phyloP scores from a whole-genome alignment of 2,888 invertebrate species.

The Apamea epomidion region DNA sequence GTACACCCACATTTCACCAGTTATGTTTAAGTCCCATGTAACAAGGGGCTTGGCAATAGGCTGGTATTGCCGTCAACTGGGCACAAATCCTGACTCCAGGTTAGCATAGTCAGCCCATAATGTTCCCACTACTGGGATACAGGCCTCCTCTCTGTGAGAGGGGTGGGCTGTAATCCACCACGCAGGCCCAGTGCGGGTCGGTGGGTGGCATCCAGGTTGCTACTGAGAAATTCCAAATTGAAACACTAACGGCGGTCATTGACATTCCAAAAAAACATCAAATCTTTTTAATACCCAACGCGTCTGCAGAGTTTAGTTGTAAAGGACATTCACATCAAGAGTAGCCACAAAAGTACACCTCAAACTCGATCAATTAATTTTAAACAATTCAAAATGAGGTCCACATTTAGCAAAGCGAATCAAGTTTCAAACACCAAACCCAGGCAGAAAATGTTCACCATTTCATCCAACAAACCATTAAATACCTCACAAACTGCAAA shows the following conservation, averaged over 20 bases:
- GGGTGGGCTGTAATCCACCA: too few species aligned
- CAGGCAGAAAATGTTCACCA: neutral
- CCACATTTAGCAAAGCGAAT: neutral
- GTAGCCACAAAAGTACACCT: neutral
- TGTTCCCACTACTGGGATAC: too few species aligned
- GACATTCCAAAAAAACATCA: too few species aligned
- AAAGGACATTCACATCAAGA: neutral
- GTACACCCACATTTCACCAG: too few species aligned
- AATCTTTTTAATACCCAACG: too few species aligned
- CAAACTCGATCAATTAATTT: neutral
- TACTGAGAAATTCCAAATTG: neutral
- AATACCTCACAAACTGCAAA: slow-evolving; percentile 18
- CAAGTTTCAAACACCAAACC: neutral
- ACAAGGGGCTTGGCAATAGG: too few species aligned
- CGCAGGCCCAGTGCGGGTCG: too few species aligned
- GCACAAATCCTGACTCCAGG: neutral
- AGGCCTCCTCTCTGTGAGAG: too few species aligned
- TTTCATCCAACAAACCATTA: slow-evolving; percentile 16
- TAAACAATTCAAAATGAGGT: neutral
- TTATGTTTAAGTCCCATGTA: neutral
- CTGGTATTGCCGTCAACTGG: neutral
- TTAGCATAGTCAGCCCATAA: too few species aligned
- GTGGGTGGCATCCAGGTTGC: neutral
- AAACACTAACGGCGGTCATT: neutral
- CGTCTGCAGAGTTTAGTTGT: too few species aligned